Conservation (phyloP, 2,888 invertebrate genomes). For the Mimas tiliae region DNA sequence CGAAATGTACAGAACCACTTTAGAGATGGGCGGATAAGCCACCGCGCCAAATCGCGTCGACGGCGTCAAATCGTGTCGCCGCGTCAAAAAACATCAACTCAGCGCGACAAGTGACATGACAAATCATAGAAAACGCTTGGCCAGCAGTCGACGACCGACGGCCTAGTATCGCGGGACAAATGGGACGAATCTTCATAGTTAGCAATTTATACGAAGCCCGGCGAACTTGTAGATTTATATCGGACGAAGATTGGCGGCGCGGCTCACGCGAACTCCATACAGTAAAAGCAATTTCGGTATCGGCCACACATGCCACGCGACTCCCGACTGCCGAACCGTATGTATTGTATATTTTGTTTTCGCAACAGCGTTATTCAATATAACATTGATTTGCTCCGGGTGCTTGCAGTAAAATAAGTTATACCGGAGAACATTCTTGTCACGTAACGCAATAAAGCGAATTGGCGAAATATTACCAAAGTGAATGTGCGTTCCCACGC, state of each 20-base stretch:
- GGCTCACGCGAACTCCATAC: conserved; percentile 68
- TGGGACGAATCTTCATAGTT: conserved; percentile 70
- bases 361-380: conserved; percentile 56
- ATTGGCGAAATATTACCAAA: conserved; percentile 49
- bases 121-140: conserved; percentile 53
- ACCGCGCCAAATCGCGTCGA: not conserved
- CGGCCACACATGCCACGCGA: conserved; percentile 57
- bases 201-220: conserved; percentile 76
- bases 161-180: conserved; percentile 52
- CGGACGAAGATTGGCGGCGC: conserved; percentile 68
- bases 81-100: conserved; percentile 46
- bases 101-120: conserved; percentile 56
- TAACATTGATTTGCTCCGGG: conserved; percentile 54
- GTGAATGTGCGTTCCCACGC: conserved; percentile 57
- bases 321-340: conserved; percentile 48
- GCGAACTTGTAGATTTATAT: conserved; percentile 77
- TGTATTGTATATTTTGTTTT: conserved; percentile 53
- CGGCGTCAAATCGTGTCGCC: not conserved
- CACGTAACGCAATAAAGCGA: conserved; percentile 66
- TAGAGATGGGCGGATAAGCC: not conserved
- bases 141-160: conserved; percentile 43
- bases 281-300: conserved; percentile 70
- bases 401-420: conserved; percentile 25
- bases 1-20: conserved; percentile 18
- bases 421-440: conserved; percentile 52